Conservation (phyloP, 2,113 vertebrate genomes). For the Grantiella picta region DNA sequence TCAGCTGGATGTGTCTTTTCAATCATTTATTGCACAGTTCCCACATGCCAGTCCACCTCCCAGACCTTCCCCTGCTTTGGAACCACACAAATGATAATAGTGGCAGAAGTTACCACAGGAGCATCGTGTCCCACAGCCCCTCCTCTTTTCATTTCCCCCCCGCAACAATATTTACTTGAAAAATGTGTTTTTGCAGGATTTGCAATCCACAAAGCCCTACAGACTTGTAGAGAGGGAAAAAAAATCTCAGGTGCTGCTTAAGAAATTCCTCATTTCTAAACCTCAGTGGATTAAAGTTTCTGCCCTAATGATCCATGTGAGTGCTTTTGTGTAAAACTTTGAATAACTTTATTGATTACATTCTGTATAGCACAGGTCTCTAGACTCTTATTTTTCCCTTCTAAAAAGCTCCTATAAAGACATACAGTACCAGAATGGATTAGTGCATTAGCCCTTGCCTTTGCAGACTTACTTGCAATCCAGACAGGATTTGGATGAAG, state of each 20-base stretch:
- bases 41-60: background rate
- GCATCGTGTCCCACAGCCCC: background rate
- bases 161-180: background rate
- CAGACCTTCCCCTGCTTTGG: background rate
- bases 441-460: slow-evolving; percentile 43
- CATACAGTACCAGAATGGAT: slow-evolving; percentile 44
- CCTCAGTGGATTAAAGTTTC: slow-evolving; percentile 50
- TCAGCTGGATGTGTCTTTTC: background rate
- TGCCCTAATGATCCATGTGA: slow-evolving; percentile 33
- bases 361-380: background rate
- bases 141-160: background rate
- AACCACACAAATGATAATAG: background rate
- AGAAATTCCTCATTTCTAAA: slow-evolving; percentile 63
- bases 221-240: background rate
- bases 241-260: slow-evolving; percentile 49
- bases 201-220: slow-evolving; percentile 3
- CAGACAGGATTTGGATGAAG: slow-evolving; percentile 55
- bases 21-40: background rate
- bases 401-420: slow-evolving; percentile 10
- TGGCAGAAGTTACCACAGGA: background rate
- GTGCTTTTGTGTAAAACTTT: slow-evolving; percentile 46
- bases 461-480: slow-evolving; percentile 47
- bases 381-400: background rate
- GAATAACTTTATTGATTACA: slow-evolving; percentile 58
- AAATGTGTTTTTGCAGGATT: background rate